Evolutionary conservation across 2,113 vertebrate species (phyloP).

Genomic region (Ploceus nigricollis): DNA sequence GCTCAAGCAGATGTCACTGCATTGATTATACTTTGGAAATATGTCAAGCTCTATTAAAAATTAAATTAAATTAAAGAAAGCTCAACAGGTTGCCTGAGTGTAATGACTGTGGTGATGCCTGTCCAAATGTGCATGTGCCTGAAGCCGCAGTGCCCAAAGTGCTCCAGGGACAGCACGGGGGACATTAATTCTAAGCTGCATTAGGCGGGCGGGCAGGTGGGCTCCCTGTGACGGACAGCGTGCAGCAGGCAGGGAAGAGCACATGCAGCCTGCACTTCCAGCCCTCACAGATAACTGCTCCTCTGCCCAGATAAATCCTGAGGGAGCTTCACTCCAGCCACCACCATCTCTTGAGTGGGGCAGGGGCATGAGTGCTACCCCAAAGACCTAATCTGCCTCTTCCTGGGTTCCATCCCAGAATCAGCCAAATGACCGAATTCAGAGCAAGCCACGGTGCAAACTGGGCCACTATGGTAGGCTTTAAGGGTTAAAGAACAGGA

Average conservation of each 20-base stretch:
- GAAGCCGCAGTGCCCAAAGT: background rate
- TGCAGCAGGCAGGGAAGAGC: background rate
- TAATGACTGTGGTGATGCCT: background rate
- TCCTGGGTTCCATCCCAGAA: background rate
- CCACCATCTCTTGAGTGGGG: background rate
- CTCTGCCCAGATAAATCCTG: background rate
- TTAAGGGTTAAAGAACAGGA: background rate
- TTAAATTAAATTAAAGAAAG: conserved; percentile 43
- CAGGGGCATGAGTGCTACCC: background rate
- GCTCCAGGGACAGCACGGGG: background rate
- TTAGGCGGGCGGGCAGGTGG: background rate
- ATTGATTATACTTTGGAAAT: conserved; percentile 33
- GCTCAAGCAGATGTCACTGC: conserved; percentile 27
- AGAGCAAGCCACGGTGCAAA: background rate
- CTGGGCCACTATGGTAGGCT: accelerated
- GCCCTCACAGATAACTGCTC: background rate
- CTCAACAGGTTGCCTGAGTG: background rate
- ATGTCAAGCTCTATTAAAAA: conserved; percentile 38
- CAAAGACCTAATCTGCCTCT: background rate
- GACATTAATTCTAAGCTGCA: background rate
- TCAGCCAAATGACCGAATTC: background rate
- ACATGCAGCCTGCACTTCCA: background rate
- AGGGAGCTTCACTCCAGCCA: background rate
- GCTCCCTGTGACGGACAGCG: background rate
- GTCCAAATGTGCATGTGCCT: background rate